Evolutionary conservation across 2,113 vertebrate species (phyloP).

Genomic region (Sus scrofa): DNA sequence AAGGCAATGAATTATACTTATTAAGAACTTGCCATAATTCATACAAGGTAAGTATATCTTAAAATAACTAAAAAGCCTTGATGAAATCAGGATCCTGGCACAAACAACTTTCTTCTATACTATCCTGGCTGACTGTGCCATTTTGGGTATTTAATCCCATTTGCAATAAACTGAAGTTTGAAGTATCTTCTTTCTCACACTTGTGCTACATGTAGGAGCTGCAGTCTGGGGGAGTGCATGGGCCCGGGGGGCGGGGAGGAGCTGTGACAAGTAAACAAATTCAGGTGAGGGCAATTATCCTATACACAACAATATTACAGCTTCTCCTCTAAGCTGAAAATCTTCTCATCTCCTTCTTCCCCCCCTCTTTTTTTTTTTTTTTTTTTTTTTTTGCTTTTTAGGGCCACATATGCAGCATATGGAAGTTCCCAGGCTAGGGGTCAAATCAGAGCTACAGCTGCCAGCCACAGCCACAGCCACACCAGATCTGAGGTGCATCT

Average conservation of each 20-base stretch:
- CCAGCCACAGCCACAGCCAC: too few relatives aligned
- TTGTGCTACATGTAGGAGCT: background rate
- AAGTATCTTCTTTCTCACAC: background rate
- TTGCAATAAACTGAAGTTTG: accelerated
- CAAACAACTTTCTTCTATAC: accelerated
- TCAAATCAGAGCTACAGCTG: too few relatives aligned
- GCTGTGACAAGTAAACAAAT: background rate
- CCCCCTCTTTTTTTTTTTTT: too few relatives aligned
- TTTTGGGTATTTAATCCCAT: background rate
- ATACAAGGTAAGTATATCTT: too few relatives aligned
- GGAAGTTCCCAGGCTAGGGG: too few relatives aligned
- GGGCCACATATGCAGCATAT: too few relatives aligned
- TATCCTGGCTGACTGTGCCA: background rate
- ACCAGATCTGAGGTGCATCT: too few relatives aligned
- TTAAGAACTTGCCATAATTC: background rate
- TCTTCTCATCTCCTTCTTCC: background rate
- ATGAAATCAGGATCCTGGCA: background rate
- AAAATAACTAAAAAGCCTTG: background rate
- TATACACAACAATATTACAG: background rate
- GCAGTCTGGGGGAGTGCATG: too few relatives aligned
- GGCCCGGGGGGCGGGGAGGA: too few relatives aligned
- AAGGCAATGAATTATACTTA: background rate
- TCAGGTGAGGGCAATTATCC: background rate
- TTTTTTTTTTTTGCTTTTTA: too few relatives aligned
- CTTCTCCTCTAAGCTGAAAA: background rate